Evolutionary conservation across 2,888 invertebrate genomes (phyloP).

Genomic region (Brachycybe producta): DNA sequence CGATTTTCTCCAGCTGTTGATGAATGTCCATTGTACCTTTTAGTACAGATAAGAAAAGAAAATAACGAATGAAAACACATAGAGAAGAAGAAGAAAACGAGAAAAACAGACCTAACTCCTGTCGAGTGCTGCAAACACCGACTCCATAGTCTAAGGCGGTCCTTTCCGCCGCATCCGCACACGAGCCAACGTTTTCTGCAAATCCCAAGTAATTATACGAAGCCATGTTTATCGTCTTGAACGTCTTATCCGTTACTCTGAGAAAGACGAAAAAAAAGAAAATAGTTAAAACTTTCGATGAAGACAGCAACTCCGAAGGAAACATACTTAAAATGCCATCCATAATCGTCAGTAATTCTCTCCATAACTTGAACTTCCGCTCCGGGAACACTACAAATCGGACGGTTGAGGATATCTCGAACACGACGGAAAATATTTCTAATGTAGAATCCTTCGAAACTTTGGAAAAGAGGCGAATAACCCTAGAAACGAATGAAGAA

Average conservation of each 20-base stretch:
- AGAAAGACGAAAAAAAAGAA: neutral
- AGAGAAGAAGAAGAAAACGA: neutral
- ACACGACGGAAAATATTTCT: conserved; percentile 85
- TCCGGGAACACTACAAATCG: conserved; percentile 86
- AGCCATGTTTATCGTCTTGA: conserved; percentile 80
- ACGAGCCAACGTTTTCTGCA: conserved; percentile 65
- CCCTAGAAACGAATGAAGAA: conserved; percentile 11
- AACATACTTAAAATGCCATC: conserved; percentile 78
- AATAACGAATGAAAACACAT: neutral
- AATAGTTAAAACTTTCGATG: neutral
- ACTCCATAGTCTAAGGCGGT: conserved; percentile 59
- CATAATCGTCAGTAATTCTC: conserved; percentile 67
- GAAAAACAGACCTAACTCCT: conserved; percentile 46
- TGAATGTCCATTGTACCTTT: conserved; percentile 39
- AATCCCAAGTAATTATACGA: conserved; percentile 98
- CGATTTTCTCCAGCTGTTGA: conserved; percentile 35
- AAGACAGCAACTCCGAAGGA: neutral
- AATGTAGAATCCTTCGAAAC: conserved; percentile 77
- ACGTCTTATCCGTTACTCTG: conserved; percentile 65
- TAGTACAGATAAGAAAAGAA: neutral
- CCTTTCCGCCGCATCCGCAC: conserved; percentile 57
- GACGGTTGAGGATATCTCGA: conserved; percentile 88
- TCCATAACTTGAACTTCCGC: conserved; percentile 72
- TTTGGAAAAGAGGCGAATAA: conserved; percentile 47
- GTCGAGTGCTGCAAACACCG: conserved; percentile 57